phyloP scores from a whole-genome alignment of 2,797 vertebrate genomes.

The Pantherophis vulpinus region DNA sequence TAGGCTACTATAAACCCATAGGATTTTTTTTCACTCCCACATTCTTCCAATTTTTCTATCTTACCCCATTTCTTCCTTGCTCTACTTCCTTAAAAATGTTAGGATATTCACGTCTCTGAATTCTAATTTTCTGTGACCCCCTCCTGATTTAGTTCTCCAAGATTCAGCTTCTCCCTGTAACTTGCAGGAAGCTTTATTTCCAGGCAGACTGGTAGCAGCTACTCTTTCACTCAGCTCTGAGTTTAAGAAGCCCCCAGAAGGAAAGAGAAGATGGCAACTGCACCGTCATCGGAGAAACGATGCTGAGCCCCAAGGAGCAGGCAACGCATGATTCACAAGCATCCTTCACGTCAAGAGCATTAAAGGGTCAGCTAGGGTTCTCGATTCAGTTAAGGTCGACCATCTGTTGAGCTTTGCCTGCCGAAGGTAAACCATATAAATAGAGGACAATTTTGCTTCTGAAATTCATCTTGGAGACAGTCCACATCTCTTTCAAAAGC shows the following conservation, averaged over 20 bases:
- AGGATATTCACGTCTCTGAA: not conserved
- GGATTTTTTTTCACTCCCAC: not conserved
- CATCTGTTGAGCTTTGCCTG: not conserved
- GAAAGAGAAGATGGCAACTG: not conserved
- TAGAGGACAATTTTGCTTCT: not conserved
- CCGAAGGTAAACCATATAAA: not conserved
- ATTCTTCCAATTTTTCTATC: not conserved
- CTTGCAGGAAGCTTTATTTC: not conserved
- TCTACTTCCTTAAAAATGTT: not conserved
- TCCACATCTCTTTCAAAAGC: not conserved
- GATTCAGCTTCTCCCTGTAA: not conserved
- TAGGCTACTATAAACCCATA: not conserved
- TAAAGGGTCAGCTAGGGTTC: not conserved
- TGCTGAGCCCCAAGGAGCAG: not conserved
- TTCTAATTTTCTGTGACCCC: not conserved
- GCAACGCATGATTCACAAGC: not conserved
- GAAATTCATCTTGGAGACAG: not conserved
- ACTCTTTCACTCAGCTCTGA: not conserved
- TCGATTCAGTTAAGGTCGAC: not conserved
- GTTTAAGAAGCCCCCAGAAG: not conserved
- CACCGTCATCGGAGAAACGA: not conserved
- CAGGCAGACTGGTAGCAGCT: not conserved
- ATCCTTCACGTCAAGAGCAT: not conserved
- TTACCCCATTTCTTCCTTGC: not conserved
- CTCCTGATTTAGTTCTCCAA: not conserved